Conservation (phyloP, 2,113 vertebrate genomes). For the Meleagris gallopavo region DNA sequence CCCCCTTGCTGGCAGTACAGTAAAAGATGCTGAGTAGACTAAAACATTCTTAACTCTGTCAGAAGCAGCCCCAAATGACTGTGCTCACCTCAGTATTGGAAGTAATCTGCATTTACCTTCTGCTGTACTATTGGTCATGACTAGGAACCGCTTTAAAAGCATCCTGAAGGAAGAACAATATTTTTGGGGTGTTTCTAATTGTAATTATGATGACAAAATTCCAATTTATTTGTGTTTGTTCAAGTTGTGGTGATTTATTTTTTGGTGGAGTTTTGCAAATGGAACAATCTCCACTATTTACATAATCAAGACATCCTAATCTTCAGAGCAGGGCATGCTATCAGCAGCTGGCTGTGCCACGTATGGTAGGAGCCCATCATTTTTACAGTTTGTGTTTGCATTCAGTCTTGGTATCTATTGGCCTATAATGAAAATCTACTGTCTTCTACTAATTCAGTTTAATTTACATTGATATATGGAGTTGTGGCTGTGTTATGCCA, state of each 20-base stretch:
- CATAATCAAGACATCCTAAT: conserved; percentile 67
- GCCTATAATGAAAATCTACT: too few species aligned
- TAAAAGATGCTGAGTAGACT: too few species aligned
- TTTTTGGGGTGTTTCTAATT: accelerated
- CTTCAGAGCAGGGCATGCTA: conserved; percentile 3
- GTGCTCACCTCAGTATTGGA: neutral
- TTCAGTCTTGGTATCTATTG: too few species aligned
- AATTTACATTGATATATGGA: neutral
- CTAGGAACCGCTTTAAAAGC: neutral
- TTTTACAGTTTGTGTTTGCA: neutral
- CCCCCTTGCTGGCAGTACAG: too few species aligned
- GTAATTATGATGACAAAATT: conserved; percentile 16
- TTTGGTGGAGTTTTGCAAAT: conserved; percentile 39
- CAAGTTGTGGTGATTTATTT: conserved; percentile 59
- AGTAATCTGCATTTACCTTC: neutral
- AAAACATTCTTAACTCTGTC: neutral
- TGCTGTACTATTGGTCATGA: accelerated
- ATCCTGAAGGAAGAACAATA: accelerated
- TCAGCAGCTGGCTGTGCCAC: neutral
- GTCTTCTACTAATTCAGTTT: too few species aligned
- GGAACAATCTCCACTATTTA: conserved; percentile 58
- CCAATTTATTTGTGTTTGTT: conserved; percentile 40
- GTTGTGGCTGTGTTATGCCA: neutral
- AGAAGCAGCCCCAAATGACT: neutral
- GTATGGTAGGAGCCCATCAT: neutral